These are phyloP conservation scores for Amorpha juglandis DNA, from an alignment of 2,888 invertebrate genomes.

Conservation along the genomic window DNA sequence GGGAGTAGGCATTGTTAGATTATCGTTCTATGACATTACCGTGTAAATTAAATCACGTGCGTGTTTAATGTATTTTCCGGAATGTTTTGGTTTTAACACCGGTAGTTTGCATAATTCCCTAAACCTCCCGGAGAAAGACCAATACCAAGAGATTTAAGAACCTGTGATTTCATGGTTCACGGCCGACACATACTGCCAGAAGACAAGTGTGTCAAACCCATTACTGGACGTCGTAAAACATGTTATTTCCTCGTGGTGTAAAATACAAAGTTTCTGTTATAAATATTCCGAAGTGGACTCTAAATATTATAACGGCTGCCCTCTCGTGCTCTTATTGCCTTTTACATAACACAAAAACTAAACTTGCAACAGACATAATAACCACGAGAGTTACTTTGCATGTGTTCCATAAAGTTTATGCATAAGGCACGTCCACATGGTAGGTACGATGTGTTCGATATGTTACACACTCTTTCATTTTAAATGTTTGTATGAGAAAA, in stretches of 20 bases:
- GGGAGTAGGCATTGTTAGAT: background rate
- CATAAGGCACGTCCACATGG: background rate
- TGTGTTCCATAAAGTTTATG: constrained; percentile 1
- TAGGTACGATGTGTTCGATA: too few species aligned
- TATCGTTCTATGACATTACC: background rate
- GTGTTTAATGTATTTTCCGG: background rate
- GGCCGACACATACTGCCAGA: background rate
- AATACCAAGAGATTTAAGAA: background rate
- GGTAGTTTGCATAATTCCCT: background rate
- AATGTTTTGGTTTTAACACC: too few species aligned
- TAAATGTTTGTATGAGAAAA: too few species aligned
- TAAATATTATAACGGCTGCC: constrained; percentile 45
- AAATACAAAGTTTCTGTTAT: background rate
- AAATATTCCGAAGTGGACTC: constrained; percentile 29
- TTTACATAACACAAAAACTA: constrained; percentile 48
- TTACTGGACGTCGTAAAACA: background rate
- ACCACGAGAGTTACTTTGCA: constrained; percentile 6
- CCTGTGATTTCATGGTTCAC: background rate
- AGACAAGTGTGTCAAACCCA: background rate
- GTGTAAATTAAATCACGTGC: too few species aligned
- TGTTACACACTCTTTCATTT: too few species aligned
- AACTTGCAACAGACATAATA: constrained; percentile 18
- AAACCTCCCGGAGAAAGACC: background rate
- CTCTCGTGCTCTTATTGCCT: constrained; percentile 41
- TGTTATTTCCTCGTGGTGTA: background rate